These are phyloP conservation scores for Zaprionus lachaisei DNA, from an alignment of 1,140 invertebrate species.

Conservation along the genomic window DNA sequence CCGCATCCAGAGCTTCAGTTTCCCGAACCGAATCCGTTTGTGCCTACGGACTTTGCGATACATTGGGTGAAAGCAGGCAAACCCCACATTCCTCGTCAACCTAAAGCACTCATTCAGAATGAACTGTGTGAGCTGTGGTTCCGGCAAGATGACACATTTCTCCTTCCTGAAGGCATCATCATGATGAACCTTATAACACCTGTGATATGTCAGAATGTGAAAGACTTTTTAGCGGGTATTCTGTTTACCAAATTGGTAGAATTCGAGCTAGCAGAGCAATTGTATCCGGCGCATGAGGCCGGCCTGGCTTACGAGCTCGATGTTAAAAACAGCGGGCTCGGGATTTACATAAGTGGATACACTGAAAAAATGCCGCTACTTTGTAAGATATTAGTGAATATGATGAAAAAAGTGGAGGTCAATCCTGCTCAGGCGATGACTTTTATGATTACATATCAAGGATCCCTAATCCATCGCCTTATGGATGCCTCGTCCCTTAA, in stretches of 20 bases:
- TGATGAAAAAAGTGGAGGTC: conserved; percentile 86
- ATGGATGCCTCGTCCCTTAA: conserved; percentile 88
- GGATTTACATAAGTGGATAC: conserved; percentile 87
- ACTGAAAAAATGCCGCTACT: conserved; percentile 86
- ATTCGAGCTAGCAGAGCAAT: conserved; percentile 88
- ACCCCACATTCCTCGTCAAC: conserved; percentile 46
- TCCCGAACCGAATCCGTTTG: conserved; percentile 50
- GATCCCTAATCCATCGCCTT: conserved; percentile 89
- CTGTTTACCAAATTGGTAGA: conserved; percentile 87
- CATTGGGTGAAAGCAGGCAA: conserved; percentile 50
- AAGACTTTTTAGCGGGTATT: conserved; percentile 88
- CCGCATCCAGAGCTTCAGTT: conserved; percentile 72
- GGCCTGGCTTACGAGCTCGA: conserved; percentile 88
- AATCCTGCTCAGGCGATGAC: conserved; percentile 87
- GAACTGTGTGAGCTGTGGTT: conserved; percentile 92
- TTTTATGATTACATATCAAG: conserved; percentile 87
- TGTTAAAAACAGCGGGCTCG: conserved; percentile 88
- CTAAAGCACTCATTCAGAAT: conserved; percentile 86
- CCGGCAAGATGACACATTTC: conserved; percentile 93
- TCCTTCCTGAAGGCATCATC: conserved; percentile 91
- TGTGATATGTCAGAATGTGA: conserved; percentile 85
- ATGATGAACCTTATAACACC: conserved; percentile 91
- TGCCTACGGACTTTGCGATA: conserved; percentile 58
- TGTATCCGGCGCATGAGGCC: conserved; percentile 91
- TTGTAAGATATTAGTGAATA: conserved; percentile 87